Evolutionary conservation across 2,113 vertebrate genomes (phyloP).

Genomic region (Prinia subflava): DNA sequence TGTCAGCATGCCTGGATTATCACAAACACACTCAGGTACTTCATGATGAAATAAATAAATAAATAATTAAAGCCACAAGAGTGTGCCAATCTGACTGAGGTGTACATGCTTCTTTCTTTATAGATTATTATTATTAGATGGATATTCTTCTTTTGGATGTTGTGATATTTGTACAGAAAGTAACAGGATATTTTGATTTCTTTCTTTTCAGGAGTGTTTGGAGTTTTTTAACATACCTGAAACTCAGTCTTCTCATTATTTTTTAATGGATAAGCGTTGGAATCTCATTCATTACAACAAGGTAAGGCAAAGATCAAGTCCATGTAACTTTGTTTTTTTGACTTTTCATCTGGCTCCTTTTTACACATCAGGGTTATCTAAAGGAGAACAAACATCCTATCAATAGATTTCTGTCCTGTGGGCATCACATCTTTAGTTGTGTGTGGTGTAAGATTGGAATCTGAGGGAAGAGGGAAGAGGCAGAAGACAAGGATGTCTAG

Average conservation of each 20-base stretch:
- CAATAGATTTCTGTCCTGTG: background rate
- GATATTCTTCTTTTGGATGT: background rate
- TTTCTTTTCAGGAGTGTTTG: constrained; percentile 85
- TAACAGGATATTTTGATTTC: background rate
- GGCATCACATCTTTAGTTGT: background rate
- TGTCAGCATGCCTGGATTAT: background rate
- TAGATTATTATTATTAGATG: background rate
- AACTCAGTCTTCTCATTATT: constrained; percentile 92
- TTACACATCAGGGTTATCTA: background rate
- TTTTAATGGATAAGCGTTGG: constrained; percentile 99
- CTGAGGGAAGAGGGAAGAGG: background rate
- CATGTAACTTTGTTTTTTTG: background rate
- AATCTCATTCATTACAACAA: constrained; percentile 98
- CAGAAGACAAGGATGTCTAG: background rate
- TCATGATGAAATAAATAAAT: background rate
- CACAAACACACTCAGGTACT: background rate
- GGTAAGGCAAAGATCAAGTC: constrained; percentile 64
- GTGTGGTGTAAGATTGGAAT: background rate
- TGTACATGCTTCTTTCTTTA: background rate
- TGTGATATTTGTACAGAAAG: background rate
- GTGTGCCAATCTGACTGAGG: background rate
- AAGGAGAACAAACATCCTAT: background rate
- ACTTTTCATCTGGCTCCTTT: background rate
- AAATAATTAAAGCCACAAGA: background rate
- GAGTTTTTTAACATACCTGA: constrained; percentile 99